Percentiles rank a stretch among this genome's conserved stretches.
Evolutionary conservation across 23 tunicate genomes (phyloP).

Genomic region (Ciona savignyi): DNA sequence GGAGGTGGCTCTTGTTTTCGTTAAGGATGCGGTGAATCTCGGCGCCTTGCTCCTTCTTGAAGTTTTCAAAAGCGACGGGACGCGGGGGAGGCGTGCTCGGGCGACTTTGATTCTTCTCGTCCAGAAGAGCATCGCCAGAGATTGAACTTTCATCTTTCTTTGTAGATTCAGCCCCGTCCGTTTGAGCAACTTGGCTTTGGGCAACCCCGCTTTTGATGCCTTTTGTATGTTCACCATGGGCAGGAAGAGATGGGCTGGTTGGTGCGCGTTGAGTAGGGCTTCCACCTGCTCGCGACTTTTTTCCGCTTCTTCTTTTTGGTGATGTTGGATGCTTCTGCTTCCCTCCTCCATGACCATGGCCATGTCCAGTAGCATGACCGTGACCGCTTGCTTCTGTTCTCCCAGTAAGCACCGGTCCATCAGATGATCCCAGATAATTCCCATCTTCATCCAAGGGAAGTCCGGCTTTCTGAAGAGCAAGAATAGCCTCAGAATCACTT

Average conservation of each 20-base stretch:
- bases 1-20: constrained; percentile 72
- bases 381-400: constrained; percentile 6
- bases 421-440: constrained; percentile 31
- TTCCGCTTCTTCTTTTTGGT: constrained; percentile 68
- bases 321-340: constrained; percentile 21
- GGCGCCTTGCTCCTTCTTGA: constrained; percentile 73
- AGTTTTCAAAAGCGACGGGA: constrained; percentile 66
- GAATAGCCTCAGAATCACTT: constrained; percentile 58
- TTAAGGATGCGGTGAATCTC: constrained; percentile 52
- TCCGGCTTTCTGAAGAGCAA: constrained; percentile 68
- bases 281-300: constrained; percentile 48
- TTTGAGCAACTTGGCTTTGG: background rate
- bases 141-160: constrained; percentile 23
- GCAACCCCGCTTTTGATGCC: constrained; percentile 50
- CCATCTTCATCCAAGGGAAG: constrained; percentile 77
- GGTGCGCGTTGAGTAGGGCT: constrained; percentile 78
- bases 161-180: constrained; percentile 8
- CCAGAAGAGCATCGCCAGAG: background rate
- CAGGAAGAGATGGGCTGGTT: constrained; percentile 51
- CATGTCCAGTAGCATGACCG: constrained; percentile 1
- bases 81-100: constrained; percentile 79
- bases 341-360: constrained; percentile 3
- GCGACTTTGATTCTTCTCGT: background rate
- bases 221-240: constrained; percentile 22
- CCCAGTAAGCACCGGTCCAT: background rate